Conservation (phyloP, 2,888 invertebrate species). For the Agrotis clavis region DNA sequence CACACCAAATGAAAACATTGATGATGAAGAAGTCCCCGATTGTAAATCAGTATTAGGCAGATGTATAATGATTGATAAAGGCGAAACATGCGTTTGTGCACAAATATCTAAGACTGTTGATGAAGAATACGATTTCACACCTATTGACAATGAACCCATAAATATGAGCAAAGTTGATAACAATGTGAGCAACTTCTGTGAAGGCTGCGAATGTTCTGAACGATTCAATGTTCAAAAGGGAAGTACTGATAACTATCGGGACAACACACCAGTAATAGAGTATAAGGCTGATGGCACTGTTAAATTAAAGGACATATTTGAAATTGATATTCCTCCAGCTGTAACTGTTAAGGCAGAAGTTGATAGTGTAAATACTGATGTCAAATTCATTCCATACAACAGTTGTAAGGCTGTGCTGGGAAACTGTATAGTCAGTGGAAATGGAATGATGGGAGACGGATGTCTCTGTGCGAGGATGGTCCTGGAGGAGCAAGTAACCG, state of each 20-base stretch:
- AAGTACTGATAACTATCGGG: conserved; percentile 25
- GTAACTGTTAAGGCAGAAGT: conserved; percentile 38
- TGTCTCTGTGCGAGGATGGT: conserved; percentile 87
- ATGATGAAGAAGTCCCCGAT: conserved; percentile 59
- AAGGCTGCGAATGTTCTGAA: conserved; percentile 74
- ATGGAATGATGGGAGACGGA: conserved; percentile 80
- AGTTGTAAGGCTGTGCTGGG: conserved; percentile 86
- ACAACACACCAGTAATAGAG: conserved; percentile 72
- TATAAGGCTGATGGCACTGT: conserved; percentile 79
- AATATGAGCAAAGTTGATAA: conserved; percentile 44
- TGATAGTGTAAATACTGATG: conserved; percentile 44
- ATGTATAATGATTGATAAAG: conserved; percentile 73
- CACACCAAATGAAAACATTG: conserved; percentile 5
- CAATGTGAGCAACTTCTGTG: conserved; percentile 62
- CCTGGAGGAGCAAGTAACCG: conserved; percentile 78
- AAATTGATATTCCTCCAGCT: conserved; percentile 70
- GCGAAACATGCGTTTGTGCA: conserved; percentile 74
- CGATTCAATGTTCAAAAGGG: conserved; percentile 55
- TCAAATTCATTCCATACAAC: conserved; percentile 74
- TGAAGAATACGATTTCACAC: conserved; percentile 66
- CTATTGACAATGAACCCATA: conserved; percentile 50
- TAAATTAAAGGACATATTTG: conserved; percentile 80
- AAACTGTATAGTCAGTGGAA: conserved; percentile 85
- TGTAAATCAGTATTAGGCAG: conserved; percentile 76
- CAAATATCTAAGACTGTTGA: conserved; percentile 71